Percentiles rank a stretch among this genome's conserved stretches.
Evolutionary conservation across 1,140 invertebrate genomes (phyloP).

Genomic region (Samia ricini): DNA sequence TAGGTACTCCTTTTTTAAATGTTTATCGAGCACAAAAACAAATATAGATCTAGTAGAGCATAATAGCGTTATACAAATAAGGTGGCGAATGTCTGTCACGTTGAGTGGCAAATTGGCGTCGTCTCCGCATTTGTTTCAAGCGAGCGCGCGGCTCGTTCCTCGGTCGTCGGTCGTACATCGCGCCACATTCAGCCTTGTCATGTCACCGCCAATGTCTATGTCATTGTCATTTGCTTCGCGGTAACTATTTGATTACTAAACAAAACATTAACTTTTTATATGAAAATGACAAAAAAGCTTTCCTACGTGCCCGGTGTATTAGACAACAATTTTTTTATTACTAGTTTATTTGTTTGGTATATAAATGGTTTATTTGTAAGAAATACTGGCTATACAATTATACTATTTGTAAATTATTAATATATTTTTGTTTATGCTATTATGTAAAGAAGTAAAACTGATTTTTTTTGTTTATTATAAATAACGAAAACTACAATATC

Average conservation of each 20-base stretch:
- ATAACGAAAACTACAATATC: too few relatives aligned
- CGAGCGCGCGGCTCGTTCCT: slow-evolving; percentile 23
- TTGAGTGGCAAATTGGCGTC: slow-evolving; percentile 67
- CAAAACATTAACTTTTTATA: slow-evolving; percentile 6
- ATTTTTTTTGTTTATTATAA: too few relatives aligned
- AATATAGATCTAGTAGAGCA: slow-evolving; percentile 47
- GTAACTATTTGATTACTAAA: slow-evolving; percentile 30
- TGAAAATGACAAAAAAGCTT: neutral
- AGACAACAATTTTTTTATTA: neutral
- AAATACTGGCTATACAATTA: neutral
- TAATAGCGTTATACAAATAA: slow-evolving; percentile 64
- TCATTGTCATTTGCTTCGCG: slow-evolving; percentile 43
- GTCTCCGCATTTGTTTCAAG: slow-evolving; percentile 62
- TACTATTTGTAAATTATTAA: neutral
- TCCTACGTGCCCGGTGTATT: neutral
- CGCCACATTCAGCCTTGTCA: slow-evolving; percentile 52
- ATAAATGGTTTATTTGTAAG: neutral
- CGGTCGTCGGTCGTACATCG: slow-evolving; percentile 28
- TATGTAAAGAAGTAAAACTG: too few relatives aligned
- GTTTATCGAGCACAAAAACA: slow-evolving; percentile 40
- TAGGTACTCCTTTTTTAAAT: slow-evolving; percentile 7
- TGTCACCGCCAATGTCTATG: slow-evolving; percentile 44
- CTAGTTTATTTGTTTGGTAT: neutral
- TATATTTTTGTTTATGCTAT: too few relatives aligned
- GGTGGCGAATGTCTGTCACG: slow-evolving; percentile 50